Evolutionary conservation across 1,140 invertebrate species (phyloP).

Genomic region (Caenorhabditis brenneri): DNA sequence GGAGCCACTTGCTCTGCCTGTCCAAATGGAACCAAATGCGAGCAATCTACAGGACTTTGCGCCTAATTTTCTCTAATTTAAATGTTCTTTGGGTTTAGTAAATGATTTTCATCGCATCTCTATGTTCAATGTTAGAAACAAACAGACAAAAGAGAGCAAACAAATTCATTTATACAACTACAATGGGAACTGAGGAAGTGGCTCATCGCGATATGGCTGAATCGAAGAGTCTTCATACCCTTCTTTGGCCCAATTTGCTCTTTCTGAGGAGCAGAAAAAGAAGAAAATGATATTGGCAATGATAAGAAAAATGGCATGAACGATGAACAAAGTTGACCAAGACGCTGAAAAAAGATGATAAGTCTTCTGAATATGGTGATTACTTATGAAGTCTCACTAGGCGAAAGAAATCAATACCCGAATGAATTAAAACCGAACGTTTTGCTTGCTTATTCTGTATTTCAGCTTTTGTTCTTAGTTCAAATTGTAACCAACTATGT

Average conservation of each 20-base stretch:
- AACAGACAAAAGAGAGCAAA: not conserved
- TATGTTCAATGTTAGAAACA: not conserved
- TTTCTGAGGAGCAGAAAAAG: conserved; percentile 25
- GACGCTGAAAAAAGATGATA: conserved; percentile 44
- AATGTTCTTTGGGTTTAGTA: not conserved
- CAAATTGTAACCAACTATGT: no score
- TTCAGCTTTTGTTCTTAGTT: no score
- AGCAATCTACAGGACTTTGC: conserved; percentile 19
- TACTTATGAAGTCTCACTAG: no score
- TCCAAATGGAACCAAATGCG: conserved; percentile 9
- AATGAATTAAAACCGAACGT: no score
- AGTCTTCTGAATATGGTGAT: no score
- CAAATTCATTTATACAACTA: not conserved
- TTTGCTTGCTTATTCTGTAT: no score
- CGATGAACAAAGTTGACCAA: conserved; percentile 37
- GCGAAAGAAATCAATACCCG: no score
- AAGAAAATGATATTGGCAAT: conserved; percentile 39
- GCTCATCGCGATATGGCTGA: conserved; percentile 43
- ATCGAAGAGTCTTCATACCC: conserved; percentile 49
- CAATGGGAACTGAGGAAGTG: conserved; percentile 44
- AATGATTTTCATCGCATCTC: not conserved
- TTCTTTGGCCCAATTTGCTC: conserved; percentile 46
- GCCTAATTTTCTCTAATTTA: not conserved
- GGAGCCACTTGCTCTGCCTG: conserved; percentile 16
- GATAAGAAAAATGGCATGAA: conserved; percentile 36